Evolutionary conservation across 92 coral and sea anemone genomes (phyloP), one percentile per base, ranked within the genome.

Genomic region (Epizoanthus scotinus): DNA sequence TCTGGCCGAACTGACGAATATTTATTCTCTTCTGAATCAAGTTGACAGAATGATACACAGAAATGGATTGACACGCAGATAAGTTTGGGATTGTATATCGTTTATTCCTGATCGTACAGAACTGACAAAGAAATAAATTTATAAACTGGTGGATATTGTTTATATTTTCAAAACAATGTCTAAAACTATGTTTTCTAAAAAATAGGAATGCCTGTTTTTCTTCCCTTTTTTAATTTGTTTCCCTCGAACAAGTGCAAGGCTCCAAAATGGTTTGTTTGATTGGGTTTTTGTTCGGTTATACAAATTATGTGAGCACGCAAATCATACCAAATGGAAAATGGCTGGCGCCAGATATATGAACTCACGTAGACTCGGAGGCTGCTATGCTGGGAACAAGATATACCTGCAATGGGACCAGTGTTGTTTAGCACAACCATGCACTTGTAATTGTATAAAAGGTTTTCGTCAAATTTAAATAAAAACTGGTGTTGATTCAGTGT

Each of bases 291-390:
- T 59, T 75, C 59, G 60, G 52, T 59, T 60, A 58, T 58, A 59
- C 81, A 75, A 58, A 53, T 40, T 21, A n/a, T 59, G 10, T 15
- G 12, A 59, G 67, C 24, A 44, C 38, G 24, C 12, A 8, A 62
- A 58, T 74, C 22, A 59, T 75, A 49, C 68, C 59, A 59, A 75
- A 59, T 36, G 26, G 38, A 60, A 44, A 38, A 58, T 36, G 22
- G 21, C 5, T 57, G 81, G 81, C 81, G 81, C 81, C 81, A 75
- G n/a, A n/a, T 21, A 40, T 4, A 34, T 36, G 81, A 42, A 42
- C 55, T 75, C 81, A 57, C 53, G 54, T 56, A 75, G 81, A 75
- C 81, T 58, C 56, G 3, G 40, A 75, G 54, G 15, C 67, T 38
- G 38, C 38, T 40, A 58, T 67, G 21, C 20, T 58, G 36, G 24